Percentiles rank a stretch among this genome's conserved stretches.
These are phyloP conservation scores for Paedocypris sp. DNA, from an alignment of 2,113 vertebrate genomes.

Conservation along the genomic window DNA sequence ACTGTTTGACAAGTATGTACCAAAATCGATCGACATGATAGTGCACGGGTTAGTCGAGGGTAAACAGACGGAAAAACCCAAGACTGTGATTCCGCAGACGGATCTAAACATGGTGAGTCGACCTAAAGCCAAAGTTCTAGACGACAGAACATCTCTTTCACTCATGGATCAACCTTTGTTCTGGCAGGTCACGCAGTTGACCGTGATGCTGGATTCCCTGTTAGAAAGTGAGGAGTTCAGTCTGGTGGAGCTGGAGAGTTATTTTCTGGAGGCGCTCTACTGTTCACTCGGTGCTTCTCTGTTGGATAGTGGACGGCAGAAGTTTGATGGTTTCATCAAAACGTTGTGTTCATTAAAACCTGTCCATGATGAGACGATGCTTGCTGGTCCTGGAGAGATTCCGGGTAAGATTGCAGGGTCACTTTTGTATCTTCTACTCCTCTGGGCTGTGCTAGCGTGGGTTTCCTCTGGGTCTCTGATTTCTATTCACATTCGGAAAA, in stretches of 20 bases:
- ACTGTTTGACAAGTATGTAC: conserved; percentile 86
- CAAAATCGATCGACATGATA: conserved; percentile 74
- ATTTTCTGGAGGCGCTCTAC: conserved; percentile 86
- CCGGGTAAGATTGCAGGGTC: conserved; percentile 63
- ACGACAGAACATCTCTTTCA: not conserved
- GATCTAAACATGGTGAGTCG: conserved; percentile 86
- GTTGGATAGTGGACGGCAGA: conserved; percentile 61
- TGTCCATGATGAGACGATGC: conserved; percentile 48
- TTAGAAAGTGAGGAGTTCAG: conserved; percentile 53
- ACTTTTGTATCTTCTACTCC: too few species aligned
- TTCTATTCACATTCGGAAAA: too few species aligned
- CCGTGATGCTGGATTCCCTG: conserved; percentile 71
- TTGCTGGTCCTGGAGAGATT: conserved; percentile 74
- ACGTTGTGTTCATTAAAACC: conserved; percentile 62
- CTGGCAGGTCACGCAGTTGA: conserved; percentile 75
- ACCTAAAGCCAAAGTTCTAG: not conserved
- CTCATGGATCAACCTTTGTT: not conserved
- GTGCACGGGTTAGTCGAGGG: conserved; percentile 78
- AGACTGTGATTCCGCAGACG: conserved; percentile 82
- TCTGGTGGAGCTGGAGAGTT: conserved; percentile 70
- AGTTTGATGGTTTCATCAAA: conserved; percentile 78
- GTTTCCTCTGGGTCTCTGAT: too few species aligned
- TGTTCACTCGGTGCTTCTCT: conserved; percentile 80
- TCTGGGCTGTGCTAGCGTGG: too few species aligned
- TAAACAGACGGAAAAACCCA: conserved; percentile 70